Conservation (phyloP, 2,113 vertebrate species). For the Lynx canadensis region DNA sequence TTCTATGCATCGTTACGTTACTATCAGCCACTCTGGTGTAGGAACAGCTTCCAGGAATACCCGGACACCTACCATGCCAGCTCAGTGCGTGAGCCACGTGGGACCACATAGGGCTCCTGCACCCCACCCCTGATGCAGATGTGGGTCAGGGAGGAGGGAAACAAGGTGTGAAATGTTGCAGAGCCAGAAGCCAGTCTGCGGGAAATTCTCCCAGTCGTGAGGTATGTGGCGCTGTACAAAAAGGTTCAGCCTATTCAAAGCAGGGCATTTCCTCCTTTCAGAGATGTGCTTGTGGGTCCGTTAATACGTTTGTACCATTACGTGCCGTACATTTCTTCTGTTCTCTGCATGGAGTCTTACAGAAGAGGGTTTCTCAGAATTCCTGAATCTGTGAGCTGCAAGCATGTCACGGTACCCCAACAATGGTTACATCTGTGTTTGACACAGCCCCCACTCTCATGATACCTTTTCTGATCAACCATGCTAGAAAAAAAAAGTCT, state of each 20-base stretch:
- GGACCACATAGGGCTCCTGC: fast-evolving
- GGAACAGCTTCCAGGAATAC: not conserved
- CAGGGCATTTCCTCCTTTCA: not conserved
- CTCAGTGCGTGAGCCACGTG: not conserved
- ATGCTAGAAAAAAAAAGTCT: not conserved
- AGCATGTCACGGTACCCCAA: not conserved
- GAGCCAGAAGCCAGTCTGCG: not conserved
- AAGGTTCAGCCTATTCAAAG: not conserved
- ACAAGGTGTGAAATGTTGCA: not conserved
- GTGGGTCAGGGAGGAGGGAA: not conserved
- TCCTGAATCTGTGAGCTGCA: not conserved
- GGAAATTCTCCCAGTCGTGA: not conserved
- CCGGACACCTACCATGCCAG: not conserved
- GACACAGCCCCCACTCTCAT: not conserved
- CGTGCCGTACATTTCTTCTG: not conserved
- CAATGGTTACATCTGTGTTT: not conserved
- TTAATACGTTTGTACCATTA: not conserved
- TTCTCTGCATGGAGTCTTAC: not conserved
- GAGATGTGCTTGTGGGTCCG: not conserved
- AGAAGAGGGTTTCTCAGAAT: not conserved
- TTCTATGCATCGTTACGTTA: not conserved
- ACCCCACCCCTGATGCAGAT: fast-evolving
- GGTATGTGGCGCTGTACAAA: fast-evolving
- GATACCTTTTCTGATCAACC: conserved; percentile 16
- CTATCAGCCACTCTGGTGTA: not conserved